These are phyloP conservation scores for Lamprotornis superbus DNA, from an alignment of 2,113 vertebrate species.

Conservation along the genomic window DNA sequence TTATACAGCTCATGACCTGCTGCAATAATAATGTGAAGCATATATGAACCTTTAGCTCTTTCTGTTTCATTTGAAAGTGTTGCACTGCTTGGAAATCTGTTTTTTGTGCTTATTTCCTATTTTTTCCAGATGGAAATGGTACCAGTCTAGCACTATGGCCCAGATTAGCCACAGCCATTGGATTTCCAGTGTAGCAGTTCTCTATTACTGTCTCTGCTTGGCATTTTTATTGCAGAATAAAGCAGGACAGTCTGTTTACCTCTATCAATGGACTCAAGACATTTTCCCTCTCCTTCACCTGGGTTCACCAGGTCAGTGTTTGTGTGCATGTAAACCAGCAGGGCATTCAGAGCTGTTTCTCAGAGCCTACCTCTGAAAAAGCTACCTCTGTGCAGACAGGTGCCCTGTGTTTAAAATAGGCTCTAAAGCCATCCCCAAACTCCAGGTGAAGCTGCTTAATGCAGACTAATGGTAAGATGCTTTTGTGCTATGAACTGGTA, in stretches of 20 bases:
- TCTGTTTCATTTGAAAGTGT: background rate
- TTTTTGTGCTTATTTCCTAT: background rate
- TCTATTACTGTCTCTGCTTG: background rate
- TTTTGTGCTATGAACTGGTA: background rate
- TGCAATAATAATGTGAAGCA: background rate
- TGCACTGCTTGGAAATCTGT: background rate
- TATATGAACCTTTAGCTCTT: background rate
- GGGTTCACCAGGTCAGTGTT: background rate
- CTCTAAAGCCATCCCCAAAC: background rate
- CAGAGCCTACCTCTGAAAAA: background rate
- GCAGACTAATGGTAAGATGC: background rate
- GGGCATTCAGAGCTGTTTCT: background rate
- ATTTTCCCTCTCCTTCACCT: background rate
- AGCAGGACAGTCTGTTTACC: background rate
- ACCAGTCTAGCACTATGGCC: background rate
- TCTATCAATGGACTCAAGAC: background rate
- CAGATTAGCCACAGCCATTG: background rate
- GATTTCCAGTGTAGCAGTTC: background rate
- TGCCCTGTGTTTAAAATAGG: background rate
- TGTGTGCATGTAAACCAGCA: background rate
- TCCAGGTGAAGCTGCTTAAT: background rate
- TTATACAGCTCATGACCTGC: background rate
- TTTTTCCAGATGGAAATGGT: background rate
- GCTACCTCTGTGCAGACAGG: background rate
- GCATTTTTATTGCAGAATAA: background rate